Base-by-base conservation (phyloP, 2,888 invertebrate species). In the Orchesellides sinensis region DNA sequence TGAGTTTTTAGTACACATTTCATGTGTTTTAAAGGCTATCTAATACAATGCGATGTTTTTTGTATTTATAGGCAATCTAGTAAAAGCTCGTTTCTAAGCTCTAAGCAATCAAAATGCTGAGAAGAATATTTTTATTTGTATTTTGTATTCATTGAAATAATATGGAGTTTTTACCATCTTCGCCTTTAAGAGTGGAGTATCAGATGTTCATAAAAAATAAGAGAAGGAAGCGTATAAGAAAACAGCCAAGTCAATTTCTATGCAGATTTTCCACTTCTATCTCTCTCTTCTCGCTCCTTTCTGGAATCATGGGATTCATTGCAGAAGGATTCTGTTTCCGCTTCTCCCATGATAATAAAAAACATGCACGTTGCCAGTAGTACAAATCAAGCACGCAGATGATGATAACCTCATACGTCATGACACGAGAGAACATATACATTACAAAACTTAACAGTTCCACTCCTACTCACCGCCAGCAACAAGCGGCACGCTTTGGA, bases 191-290 rank as follows among this genome's bases (percentile, higher is more conserved):
- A 19, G 4, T 10, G 21, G n/a, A 32, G 32, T 61, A 61, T 61
- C 32, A 32, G 17, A 1, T 2, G 32, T 19, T 61, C 32, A 32
- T 32, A 32, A 61, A 61, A 61, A 29, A n/a, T 1, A 61, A 23
- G 23, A 40, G 40, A 10, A 40, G 10, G 5, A 8, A 10, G n/a
- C 10, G n/a, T 2, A 40, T 2, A 40, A 40, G 4, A 40, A 61
- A 61, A n/a, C 29, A 32, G 32, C 61, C 61, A 32, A 61, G 32
- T 17, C 61, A 32, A 61, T 61, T 61, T 61, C 61, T 32, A 61
- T 61, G 61, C 61, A 61, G 61, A 61, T 61, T 61, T 4, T 61
- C 19, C 17, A 12, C 17, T 61, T 21, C 21, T 35, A 6, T 52
- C 47, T n/a, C 47, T 47, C 47, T 52, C n/a, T n/a, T n/a, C n/a